Conservation (phyloP, 2,797 vertebrate genomes). For the Oreortyx pictus region DNA sequence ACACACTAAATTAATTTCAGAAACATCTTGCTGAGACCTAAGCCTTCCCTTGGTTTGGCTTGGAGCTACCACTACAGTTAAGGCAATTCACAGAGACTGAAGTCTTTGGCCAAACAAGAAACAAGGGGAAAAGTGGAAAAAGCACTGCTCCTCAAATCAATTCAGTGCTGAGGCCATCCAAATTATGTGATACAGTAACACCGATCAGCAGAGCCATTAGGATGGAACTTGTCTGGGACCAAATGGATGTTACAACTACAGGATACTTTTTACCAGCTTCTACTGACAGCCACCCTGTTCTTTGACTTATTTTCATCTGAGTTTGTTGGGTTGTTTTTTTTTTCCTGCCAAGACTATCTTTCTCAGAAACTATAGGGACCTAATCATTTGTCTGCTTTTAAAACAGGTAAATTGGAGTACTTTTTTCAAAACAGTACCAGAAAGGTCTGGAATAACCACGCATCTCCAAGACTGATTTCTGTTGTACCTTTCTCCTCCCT, state of each 20-base stretch:
- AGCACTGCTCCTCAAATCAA: neutral
- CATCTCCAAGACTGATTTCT: neutral
- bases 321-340: neutral
- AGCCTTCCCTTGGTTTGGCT: neutral
- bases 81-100: fast-evolving
- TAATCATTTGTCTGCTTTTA: too few species aligned
- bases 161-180: fast-evolving
- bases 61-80: fast-evolving
- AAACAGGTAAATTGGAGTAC: too few species aligned
- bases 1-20: neutral
- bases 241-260: fast-evolving
- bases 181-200: neutral
- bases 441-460: neutral
- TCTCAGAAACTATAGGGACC: neutral
- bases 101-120: neutral
- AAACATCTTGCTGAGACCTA: fast-evolving
- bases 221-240: neutral
- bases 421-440: neutral
- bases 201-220: fast-evolving
- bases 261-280: neutral
- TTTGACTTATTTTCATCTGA: fast-evolving
- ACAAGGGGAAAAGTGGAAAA: neutral
- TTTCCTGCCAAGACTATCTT: neutral
- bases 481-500: too few species aligned
- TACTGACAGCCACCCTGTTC: neutral